Base-by-base conservation (phyloP, 2,113 vertebrate genomes). In the Collichthys lucidus region DNA sequence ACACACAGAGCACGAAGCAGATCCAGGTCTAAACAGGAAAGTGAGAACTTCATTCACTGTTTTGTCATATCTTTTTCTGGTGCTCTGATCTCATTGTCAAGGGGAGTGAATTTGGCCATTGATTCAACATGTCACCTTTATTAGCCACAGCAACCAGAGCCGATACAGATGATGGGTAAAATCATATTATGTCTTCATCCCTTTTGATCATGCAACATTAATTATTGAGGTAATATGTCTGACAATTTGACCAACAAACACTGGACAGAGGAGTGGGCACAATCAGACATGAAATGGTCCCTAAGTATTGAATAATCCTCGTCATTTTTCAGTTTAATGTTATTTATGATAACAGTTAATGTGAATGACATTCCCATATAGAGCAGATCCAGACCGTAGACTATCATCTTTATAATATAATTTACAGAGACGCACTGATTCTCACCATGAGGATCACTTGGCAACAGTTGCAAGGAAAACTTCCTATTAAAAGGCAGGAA, bases 1-100 rank as follows among this genome's bases (percentile, higher is more conserved):
- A 29, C 77, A n/a, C 40, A 49, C 60, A 44, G 35, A 40, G 35
- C 74, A 35, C 74, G 69, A 72, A 29, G 35, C 40, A 74, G 47
- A 85, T 69, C 42, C 56, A 77, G 17, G 55, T 62, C 53, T 26
- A 4, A 69, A 47, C 24, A 59, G 14, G 40, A 7, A 22, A 64
- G 59, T 52, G n/a, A 20, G 60, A 72, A 35, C 64, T 20, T 74
- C 22, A 24, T 11, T 20, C 6, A 40, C 22, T 0, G 0, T 47
- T 70, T 42, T 74, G 66, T 59, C 44, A 61, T 56, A 14, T 11
- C 42, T 59, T 46, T 49, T 64, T n/a, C 57, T 16, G 42, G n/a
- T 16, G 26, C 61, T n/a, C n/a, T 74, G 56, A 68, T 68, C 47
- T 63, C 46, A 72, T 35, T 22, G 31, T 66, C 17, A 40, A 26